Conservation (phyloP, 2,888 invertebrate genomes). For the Leucania comma region DNA sequence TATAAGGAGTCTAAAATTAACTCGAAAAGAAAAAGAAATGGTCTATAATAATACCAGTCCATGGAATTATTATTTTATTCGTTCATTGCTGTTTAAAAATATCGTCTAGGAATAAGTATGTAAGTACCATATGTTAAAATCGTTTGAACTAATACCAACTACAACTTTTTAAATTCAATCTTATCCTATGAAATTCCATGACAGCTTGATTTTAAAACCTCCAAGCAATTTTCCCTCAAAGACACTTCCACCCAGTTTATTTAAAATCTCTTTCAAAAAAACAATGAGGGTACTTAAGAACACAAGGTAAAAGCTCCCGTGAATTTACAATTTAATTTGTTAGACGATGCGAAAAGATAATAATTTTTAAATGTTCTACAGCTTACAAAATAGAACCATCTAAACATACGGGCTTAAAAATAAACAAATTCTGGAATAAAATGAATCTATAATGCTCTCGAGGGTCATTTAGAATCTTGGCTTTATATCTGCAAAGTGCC, state of each 20-base stretch:
- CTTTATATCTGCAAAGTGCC: constrained; percentile 13
- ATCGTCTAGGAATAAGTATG: no score
- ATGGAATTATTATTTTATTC: no score
- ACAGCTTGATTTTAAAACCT: constrained; percentile 15
- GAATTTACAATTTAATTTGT: constrained; percentile 73
- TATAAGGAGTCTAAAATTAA: no score
- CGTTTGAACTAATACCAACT: not conserved
- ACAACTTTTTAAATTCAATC: constrained; percentile 14
- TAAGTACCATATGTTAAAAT: not conserved
- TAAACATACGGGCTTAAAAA: constrained; percentile 43
- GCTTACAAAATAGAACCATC: constrained; percentile 31
- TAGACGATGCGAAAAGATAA: constrained; percentile 67
- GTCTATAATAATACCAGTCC: no score
- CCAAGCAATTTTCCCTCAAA: constrained; percentile 21
- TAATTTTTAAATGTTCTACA: constrained; percentile 66
- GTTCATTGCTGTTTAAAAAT: no score
- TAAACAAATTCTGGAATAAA: constrained; percentile 48
- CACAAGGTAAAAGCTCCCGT: constrained; percentile 66
- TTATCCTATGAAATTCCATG: constrained; percentile 10
- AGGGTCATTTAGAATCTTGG: constrained; percentile 37
- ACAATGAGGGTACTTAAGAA: constrained; percentile 72
- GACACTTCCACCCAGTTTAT: constrained; percentile 51
- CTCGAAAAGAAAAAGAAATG: no score
- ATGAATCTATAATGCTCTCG: constrained; percentile 51
- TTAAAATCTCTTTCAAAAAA: constrained; percentile 64